These are phyloP conservation scores for Chelonia mydas DNA, from an alignment of 2,797 vertebrate species.

Conservation along the genomic window DNA sequence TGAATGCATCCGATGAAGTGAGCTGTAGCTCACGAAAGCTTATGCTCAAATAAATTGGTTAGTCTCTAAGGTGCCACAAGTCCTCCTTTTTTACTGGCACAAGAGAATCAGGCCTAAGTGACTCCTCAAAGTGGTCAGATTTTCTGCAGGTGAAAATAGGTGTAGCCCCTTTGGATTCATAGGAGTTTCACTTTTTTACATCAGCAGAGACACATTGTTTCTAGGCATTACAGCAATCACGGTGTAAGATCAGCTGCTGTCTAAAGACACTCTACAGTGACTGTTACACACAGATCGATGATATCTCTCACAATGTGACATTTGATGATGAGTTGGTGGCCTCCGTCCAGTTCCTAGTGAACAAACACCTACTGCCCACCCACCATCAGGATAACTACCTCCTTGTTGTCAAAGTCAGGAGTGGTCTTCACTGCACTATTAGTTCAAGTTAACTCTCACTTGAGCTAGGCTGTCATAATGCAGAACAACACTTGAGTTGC, in stretches of 20 bases:
- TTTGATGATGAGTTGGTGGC: conserved; percentile 28
- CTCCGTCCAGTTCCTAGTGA: conserved; percentile 27
- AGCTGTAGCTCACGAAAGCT: no score
- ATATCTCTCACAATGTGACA: neutral
- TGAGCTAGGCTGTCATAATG: neutral
- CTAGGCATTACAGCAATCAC: neutral
- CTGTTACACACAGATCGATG: neutral
- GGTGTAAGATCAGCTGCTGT: neutral
- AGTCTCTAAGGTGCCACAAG: no score
- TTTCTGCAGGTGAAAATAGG: neutral
- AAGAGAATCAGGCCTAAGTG: neutral
- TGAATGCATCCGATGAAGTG: no score
- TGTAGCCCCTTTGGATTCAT: neutral
- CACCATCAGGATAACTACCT: neutral
- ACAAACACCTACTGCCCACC: conserved; percentile 13
- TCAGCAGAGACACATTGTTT: neutral
- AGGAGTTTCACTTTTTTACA: neutral
- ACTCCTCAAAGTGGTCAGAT: neutral
- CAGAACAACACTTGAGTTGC: conserved; percentile 27
- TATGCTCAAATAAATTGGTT: no score
- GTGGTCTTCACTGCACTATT: conserved; percentile 2
- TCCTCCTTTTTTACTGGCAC: neutral
- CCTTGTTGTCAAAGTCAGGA: conserved; percentile 20
- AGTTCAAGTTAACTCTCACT: neutral
- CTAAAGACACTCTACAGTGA: neutral